Base-by-base conservation (phyloP, 2,888 invertebrate genomes). In the Aspidapion aeneum region DNA sequence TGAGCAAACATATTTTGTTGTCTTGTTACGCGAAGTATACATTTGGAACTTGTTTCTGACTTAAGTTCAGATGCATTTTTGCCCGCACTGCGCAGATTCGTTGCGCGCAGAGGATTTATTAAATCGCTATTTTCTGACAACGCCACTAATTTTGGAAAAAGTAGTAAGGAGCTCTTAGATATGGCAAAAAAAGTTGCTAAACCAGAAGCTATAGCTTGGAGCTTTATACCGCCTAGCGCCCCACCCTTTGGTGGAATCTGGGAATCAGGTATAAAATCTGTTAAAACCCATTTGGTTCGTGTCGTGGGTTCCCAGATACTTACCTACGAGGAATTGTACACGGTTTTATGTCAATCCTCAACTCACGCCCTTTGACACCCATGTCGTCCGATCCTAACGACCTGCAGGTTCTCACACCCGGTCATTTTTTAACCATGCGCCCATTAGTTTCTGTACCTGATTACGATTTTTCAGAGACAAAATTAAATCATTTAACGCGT, bases 201-300 rank as follows among this genome's bases (percentile, higher is more conserved):
- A 19, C 18, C 52, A 17, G 17, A 48, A 7, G 16, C 22, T 5
- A 55, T 52, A 22, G 0, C 62, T 12, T 77, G 76, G 76, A 63
- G 72, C 21, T 77, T 76, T 63, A 75, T 72, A 3, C 74, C 75
- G 1, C 69, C 76, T 3, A 48, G 59, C 22, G 66, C 73, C 1
- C 75, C 75, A 1, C 69, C 74, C 59, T 73, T 74, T 57, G 77
- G 77, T 3, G 77, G 77, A 16, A 49, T 77, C 17, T 76, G 75
- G 76, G 78, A 78, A 61, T 71, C 74, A 1, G 73, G 70, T 3
- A 70, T 78, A 7, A 75, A 73, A 55, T 70, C 71, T 0, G 62
- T 70, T 1, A 78, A 79, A 68, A 64, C 59, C 62, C 76, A 75
- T 66, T 58, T 77, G 18, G 65, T 65, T 21, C 66, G 73, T 21